phyloP scores from a whole-genome alignment of 2,888 invertebrate species.

The Patella ulyssiponensis region DNA sequence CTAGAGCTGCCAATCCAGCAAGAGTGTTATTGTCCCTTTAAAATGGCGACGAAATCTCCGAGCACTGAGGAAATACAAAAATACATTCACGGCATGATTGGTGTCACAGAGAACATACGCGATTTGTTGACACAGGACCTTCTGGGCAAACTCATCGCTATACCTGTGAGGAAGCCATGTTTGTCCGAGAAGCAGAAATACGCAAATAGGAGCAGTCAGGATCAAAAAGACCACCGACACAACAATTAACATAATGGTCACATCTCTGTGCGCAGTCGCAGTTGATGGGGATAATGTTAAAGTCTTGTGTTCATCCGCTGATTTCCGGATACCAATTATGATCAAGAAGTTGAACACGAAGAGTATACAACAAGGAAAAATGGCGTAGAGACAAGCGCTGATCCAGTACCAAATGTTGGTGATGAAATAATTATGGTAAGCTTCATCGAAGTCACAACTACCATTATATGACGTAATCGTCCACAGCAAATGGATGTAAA shows the following conservation, averaged over 20 bases:
- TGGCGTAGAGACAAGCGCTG: slow-evolving; percentile 30
- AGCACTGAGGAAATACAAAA: slow-evolving; percentile 39
- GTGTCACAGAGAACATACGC: slow-evolving; percentile 39
- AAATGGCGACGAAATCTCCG: slow-evolving; percentile 38
- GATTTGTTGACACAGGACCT: slow-evolving; percentile 35
- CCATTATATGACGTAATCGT: slow-evolving; percentile 1
- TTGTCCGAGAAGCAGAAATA: slow-evolving; percentile 29
- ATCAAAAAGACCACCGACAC: slow-evolving; percentile 38
- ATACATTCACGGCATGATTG: slow-evolving; percentile 43
- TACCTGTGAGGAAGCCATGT: slow-evolving; percentile 2
- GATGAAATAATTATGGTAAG: slow-evolving; percentile 23
- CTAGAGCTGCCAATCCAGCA: too few species aligned
- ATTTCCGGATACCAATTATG: slow-evolving; percentile 30
- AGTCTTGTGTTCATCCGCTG: slow-evolving; percentile 1
- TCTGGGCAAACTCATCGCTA: slow-evolving; percentile 31
- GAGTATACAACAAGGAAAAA: slow-evolving; percentile 39
- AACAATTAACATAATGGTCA: slow-evolving; percentile 41
- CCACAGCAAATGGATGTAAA: slow-evolving; percentile 26
- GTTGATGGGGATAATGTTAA: slow-evolving; percentile 10
- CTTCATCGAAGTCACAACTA: slow-evolving; percentile 17
- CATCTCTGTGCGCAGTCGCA: slow-evolving; percentile 30
- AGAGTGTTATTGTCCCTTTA: too few species aligned
- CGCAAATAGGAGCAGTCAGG: slow-evolving; percentile 38
- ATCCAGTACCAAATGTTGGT: slow-evolving; percentile 36
- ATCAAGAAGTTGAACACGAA: slow-evolving; percentile 38